Conservation (phyloP, 2,797 vertebrate genomes). For the Coranthus polyacanthus region DNA sequence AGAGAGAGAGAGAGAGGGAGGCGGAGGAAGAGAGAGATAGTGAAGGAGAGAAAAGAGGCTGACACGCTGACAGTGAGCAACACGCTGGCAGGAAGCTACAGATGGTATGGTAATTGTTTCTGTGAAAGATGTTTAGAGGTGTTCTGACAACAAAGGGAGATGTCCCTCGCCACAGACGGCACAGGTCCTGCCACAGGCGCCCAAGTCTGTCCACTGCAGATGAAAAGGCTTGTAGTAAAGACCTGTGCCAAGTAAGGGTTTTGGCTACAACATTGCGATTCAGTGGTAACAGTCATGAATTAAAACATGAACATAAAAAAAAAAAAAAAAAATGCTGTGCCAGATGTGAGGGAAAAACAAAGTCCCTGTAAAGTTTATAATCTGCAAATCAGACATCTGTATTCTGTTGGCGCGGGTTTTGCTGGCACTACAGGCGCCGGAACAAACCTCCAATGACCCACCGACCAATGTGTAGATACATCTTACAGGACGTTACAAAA, state of each 20-base stretch:
- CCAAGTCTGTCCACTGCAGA: conserved; percentile 63
- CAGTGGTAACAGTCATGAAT: conserved; percentile 22
- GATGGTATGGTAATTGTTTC: conserved; percentile 84
- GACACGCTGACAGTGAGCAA: conserved; percentile 66
- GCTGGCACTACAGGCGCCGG: conserved; percentile 3
- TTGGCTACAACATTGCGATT: conserved; percentile 23
- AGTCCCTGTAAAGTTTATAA: conserved; percentile 16
- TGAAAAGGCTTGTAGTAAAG: conserved; percentile 37
- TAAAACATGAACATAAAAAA: conserved; percentile 22
- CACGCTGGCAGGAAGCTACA: conserved; percentile 75
- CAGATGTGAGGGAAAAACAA: conserved; percentile 44
- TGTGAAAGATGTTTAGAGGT: conserved; percentile 80
- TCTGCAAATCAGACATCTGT: conserved; percentile 37
- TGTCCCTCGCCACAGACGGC: conserved; percentile 53
- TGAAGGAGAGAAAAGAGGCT: conserved; percentile 30
- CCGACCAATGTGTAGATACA: conserved; percentile 26
- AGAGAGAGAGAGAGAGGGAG: not conserved
- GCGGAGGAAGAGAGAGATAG: too few species aligned
- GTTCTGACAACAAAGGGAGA: conserved; percentile 78
- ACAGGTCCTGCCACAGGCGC: conserved; percentile 67
- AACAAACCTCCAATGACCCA: conserved; percentile 17
- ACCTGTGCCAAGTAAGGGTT: conserved; percentile 8
- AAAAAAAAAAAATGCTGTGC: not conserved
- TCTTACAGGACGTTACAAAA: conserved; percentile 14
- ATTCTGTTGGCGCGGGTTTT: conserved; percentile 3